Evolutionary conservation across 2,888 invertebrate genomes (phyloP).

Genomic region (Eilema griseolum): DNA sequence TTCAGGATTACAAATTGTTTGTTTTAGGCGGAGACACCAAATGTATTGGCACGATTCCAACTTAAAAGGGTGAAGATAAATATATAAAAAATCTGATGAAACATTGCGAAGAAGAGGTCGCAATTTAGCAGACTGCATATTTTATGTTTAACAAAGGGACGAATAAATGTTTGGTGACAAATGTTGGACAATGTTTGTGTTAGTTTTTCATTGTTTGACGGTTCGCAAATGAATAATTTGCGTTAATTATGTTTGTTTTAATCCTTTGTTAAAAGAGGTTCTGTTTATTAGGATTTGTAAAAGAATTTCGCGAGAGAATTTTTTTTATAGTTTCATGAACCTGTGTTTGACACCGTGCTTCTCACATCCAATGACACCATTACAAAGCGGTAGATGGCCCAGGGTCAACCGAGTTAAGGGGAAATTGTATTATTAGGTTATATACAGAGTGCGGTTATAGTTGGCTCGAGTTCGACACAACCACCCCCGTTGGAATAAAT

Average conservation of each 20-base stretch:
- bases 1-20: conserved; percentile 87
- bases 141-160: conserved; percentile 78
- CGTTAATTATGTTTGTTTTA: conserved; percentile 69
- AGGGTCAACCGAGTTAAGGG: too few relatives aligned
- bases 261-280: conserved; percentile 48
- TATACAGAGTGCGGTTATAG: too few relatives aligned
- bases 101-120: conserved; percentile 73
- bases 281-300: conserved; percentile 34
- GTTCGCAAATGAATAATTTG: conserved; percentile 78
- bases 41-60: conserved; percentile 84
- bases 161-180: conserved; percentile 68
- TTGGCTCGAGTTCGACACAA: too few relatives aligned
- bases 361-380: too few relatives aligned
- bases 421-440: too few relatives aligned
- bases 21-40: conserved; percentile 84
- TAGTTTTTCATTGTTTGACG: conserved; percentile 60
- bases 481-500: too few relatives aligned
- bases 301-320: conserved; percentile 39
- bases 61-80: conserved; percentile 85
- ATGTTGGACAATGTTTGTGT: conserved; percentile 63
- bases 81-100: conserved; percentile 76
- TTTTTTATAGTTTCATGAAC: conserved; percentile 1
- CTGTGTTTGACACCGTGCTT: too few relatives aligned
- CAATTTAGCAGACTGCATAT: conserved; percentile 63
- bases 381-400: background rate